These are phyloP conservation scores for Craterocephalus amniculus DNA, from an alignment of 2,797 vertebrate species.

Conservation along the genomic window DNA sequence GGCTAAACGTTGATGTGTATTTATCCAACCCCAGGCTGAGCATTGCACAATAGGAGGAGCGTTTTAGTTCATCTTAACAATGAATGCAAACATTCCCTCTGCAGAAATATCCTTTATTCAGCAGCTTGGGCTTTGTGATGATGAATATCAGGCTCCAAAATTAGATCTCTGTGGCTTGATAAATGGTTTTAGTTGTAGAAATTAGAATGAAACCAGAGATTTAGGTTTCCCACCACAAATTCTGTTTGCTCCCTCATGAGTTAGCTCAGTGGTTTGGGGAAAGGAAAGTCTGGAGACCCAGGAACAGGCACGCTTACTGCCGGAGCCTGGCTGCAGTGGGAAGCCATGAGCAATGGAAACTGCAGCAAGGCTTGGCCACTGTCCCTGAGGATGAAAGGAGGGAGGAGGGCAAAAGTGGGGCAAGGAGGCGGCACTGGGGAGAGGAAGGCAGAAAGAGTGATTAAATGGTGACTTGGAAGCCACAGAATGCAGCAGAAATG, in stretches of 20 bases:
- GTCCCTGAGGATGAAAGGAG: slow-evolving; percentile 55
- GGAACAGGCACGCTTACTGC: slow-evolving; percentile 49
- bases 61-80: background rate
- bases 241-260: background rate
- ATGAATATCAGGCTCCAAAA: too few species aligned
- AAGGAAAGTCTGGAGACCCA: slow-evolving; percentile 48
- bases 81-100: background rate
- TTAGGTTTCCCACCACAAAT: background rate
- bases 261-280: slow-evolving; percentile 37
- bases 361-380: slow-evolving; percentile 67
- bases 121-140: background rate
- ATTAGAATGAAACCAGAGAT: too few species aligned
- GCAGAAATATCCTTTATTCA: background rate
- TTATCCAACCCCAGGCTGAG: slow-evolving; percentile 15
- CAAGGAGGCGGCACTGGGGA: slow-evolving; percentile 23
- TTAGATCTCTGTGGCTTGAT: too few species aligned
- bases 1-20: slow-evolving; percentile 3
- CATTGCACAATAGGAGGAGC: background rate
- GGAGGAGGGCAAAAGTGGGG: slow-evolving; percentile 53
- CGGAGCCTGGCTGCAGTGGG: slow-evolving; percentile 66
- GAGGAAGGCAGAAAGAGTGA: slow-evolving; percentile 35
- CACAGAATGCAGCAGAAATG: slow-evolving; percentile 40
- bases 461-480: slow-evolving; percentile 35
- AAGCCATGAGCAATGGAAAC: slow-evolving; percentile 84
- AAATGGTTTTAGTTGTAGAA: too few species aligned